Conservation (phyloP, 2,888 invertebrate genomes). For the Ctena decussata region DNA sequence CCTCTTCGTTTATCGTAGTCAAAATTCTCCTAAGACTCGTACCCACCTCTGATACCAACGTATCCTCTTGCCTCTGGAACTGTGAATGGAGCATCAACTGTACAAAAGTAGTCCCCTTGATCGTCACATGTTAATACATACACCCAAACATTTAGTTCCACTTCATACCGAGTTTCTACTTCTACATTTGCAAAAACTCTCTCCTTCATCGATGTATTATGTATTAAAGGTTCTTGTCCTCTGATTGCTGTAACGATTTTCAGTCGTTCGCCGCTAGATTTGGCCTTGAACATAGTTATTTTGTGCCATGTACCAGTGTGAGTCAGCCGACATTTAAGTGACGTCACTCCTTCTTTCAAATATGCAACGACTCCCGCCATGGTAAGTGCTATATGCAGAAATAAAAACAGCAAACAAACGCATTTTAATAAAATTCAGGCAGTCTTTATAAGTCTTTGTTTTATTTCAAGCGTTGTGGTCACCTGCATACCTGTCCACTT, state of each 20-base stretch:
- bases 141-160: constrained; percentile 60
- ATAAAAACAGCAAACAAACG: no score
- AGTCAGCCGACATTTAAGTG: constrained; percentile 62
- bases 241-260: constrained; percentile 22
- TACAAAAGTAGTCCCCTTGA: constrained; percentile 59
- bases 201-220: constrained; percentile 30
- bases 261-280: constrained; percentile 2
- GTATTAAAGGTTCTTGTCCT: background rate
- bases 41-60: background rate
- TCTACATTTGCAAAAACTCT: constrained; percentile 45
- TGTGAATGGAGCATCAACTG: constrained; percentile 34
- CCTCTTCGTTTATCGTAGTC: no score
- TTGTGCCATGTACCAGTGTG: constrained; percentile 59
- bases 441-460: no score
- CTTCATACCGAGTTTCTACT: constrained; percentile 42
- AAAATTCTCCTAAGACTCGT: no score
- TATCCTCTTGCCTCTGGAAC: constrained; percentile 30
- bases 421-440: no score
- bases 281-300: constrained; percentile 45
- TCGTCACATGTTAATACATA: constrained; percentile 62
- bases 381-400: constrained; percentile 30
- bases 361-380: constrained; percentile 52
- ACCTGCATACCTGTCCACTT: no score
- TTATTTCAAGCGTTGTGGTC: no score
- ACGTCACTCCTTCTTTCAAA: constrained; percentile 63